phyloP scores from a whole-genome alignment of 2,113 vertebrate species.

The Microcebus tavaratra region DNA sequence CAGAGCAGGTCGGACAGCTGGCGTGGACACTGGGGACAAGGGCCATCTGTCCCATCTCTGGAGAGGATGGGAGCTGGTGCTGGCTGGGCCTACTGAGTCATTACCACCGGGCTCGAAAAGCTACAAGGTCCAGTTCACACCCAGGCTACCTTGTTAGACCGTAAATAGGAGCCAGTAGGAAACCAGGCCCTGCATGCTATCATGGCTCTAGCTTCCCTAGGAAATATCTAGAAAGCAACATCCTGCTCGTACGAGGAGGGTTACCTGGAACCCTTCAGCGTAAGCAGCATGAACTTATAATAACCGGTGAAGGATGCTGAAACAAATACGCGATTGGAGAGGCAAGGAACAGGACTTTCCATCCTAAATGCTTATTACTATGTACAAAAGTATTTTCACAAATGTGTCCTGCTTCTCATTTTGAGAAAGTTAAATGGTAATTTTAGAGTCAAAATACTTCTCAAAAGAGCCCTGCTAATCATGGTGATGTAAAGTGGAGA shows the following conservation, averaged over 20 bases:
- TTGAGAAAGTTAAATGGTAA: slow-evolving; percentile 17
- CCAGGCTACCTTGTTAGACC: background rate
- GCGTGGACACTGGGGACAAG: background rate
- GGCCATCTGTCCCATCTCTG: background rate
- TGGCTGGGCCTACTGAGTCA: background rate
- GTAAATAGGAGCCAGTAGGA: background rate
- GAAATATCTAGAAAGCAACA: background rate
- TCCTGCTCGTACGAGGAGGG: too few relatives aligned
- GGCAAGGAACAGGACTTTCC: background rate
- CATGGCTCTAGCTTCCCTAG: background rate
- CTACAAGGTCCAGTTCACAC: background rate
- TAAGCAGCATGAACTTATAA: rapidly evolving
- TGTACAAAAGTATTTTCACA: background rate
- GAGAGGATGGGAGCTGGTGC: background rate
- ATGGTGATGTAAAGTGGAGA: background rate
- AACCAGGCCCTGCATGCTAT: rapidly evolving
- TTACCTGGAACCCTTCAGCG: background rate
- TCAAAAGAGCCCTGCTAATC: background rate
- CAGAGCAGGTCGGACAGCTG: background rate
- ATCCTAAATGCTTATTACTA: background rate
- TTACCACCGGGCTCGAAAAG: background rate
- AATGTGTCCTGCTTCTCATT: background rate
- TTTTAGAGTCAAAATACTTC: background rate
- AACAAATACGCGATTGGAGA: background rate
- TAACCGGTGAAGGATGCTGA: background rate